A percentile compares a stretch with the other conserved stretches of the same genome.
Evolutionary conservation across 2,113 vertebrate species (phyloP).

Genomic region (Oreochromis spilurus): DNA sequence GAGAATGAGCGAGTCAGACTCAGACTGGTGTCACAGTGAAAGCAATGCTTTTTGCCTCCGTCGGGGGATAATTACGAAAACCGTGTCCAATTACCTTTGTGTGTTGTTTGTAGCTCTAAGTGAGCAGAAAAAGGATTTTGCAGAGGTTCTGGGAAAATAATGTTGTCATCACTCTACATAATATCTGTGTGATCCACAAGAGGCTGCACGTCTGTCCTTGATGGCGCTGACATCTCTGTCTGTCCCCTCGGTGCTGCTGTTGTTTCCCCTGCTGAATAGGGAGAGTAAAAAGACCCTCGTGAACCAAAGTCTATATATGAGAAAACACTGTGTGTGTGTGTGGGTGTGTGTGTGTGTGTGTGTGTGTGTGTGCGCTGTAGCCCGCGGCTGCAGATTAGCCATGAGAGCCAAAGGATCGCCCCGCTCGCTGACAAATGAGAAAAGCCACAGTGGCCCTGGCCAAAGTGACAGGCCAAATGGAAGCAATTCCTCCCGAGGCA

Average conservation of each 20-base stretch:
- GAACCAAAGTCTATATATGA: constrained; percentile 41
- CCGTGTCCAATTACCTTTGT: constrained; percentile 30
- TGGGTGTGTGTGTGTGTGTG: too few relatives aligned
- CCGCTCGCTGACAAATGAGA: constrained; percentile 73
- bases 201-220: constrained; percentile 22
- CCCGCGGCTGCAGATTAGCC: constrained; percentile 67
- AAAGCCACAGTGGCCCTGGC: constrained; percentile 72
- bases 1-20: constrained; percentile 6
- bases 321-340: background rate
- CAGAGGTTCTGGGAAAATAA: background rate
- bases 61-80: constrained; percentile 34
- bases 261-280: background rate
- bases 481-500: constrained; percentile 81
- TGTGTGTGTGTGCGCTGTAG: constrained; percentile 12
- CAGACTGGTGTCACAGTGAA: background rate
- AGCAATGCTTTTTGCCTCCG: constrained; percentile 8
- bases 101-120: constrained; percentile 11
- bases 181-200: background rate
- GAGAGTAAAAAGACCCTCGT: constrained; percentile 52
- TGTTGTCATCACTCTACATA: background rate
- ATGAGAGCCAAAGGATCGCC: constrained; percentile 68
- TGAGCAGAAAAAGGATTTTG: background rate
- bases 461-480: constrained; percentile 79
- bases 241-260: constrained; percentile 3
- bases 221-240: background rate